phyloP scores from a whole-genome alignment of 1,140 invertebrate genomes.

The Ostrea edulis region DNA sequence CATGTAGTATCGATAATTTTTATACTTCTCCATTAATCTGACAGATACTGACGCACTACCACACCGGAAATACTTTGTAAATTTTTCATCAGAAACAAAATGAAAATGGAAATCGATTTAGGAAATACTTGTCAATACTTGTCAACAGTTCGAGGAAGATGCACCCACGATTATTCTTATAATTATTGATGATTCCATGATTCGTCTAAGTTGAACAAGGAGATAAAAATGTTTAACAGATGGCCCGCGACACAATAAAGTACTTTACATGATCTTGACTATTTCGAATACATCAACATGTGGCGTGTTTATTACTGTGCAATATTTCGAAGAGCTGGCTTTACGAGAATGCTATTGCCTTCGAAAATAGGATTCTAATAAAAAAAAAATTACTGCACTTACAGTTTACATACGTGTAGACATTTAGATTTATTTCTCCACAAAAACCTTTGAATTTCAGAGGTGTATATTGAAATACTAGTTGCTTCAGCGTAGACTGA shows the following conservation, averaged over 20 bases:
- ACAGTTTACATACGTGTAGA: too few relatives aligned
- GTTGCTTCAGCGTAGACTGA: too few relatives aligned
- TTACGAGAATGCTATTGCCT: too few relatives aligned
- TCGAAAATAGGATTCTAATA: too few relatives aligned
- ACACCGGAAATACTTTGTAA: conserved; percentile 8
- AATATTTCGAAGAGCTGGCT: too few relatives aligned
- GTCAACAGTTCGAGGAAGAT: background rate
- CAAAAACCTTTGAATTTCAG: too few relatives aligned
- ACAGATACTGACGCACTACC: background rate
- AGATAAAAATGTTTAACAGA: background rate
- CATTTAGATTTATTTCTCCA: too few relatives aligned
- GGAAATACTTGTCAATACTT: background rate
- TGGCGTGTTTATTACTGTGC: too few relatives aligned
- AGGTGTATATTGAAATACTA: too few relatives aligned
- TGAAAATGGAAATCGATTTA: background rate
- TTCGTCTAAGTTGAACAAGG: background rate
- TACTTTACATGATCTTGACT: background rate
- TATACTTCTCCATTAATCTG: background rate
- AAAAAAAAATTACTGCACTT: too few relatives aligned
- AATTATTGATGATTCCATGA: background rate
- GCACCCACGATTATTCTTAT: background rate
- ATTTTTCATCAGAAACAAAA: conserved; percentile 2
- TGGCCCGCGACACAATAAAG: background rate
- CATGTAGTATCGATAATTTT: background rate
- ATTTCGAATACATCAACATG: background rate